Base-by-base conservation (phyloP, 2,888 invertebrate genomes). In the Drosophila fulvimacula region DNA sequence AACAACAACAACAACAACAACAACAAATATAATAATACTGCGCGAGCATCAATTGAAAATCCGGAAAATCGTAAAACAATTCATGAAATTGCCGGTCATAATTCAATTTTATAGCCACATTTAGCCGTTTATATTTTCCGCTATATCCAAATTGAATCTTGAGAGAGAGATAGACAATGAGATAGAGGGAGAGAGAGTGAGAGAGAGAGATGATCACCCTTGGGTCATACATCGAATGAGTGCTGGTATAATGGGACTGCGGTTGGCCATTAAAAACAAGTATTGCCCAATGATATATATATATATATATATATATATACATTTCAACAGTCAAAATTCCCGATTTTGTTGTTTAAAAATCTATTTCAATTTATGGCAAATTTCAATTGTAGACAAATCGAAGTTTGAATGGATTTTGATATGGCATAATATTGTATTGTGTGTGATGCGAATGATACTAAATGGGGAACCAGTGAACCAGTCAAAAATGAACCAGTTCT, bases 61-160 rank as follows among this genome's bases (percentile, higher is more conserved):
- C 30, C 55, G 62, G 68, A 49, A 63, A 63, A 76, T 65, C 60
- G 66, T 44, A 58, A 67, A 55, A 59, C 58, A 48, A 48, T 69
- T 49, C 58, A 57, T 59, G 58, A 61, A 69, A 69, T 67, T 63
- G 58, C 63, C 32, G 57, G 34, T 51, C 42, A 76, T 87, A 69
- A 76, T 66, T 82, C 79, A 84, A 62, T 81, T 79, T 76, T 60
- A 84, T 81, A 36, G 70, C 53, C 55, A 41, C 62, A 76, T 42
- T 51, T 36, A 49, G 52, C 55, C 61, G 63, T 57, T 44, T 64
- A 36, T 51, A 19, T 58, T n/a, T 55, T n/a, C 13, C 39, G 48
- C 41, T n/a, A 39, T 38, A 27, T 11, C 17, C 1, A 52, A 36
- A 24, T 49, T 34, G 51, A 9, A 3, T 19, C 13, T n/a, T n/a